Evolutionary conservation across 2,797 vertebrate species (phyloP), one percentile per base, ranked within the genome.

Genomic region (Picus viridis): DNA sequence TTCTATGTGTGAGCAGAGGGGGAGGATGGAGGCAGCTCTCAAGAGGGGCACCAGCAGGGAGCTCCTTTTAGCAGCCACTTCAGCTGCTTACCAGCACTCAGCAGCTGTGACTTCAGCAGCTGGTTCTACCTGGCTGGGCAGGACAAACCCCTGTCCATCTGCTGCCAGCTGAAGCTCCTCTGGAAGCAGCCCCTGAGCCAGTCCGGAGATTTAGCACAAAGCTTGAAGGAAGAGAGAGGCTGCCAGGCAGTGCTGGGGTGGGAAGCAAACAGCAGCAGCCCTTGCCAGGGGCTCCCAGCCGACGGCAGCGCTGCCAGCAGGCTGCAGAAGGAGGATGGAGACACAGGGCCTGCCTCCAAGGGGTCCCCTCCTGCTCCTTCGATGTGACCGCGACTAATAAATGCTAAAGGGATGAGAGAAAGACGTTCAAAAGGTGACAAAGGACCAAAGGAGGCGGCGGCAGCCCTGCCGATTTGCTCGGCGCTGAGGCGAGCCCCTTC

Each of bases 121-220:
- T 78, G 76, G 27, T 61, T 91, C 62, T 74, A 61, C 76, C 81
- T 85, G 72, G 62, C 39, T 45, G 45, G n/a, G 39, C 68, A 75
- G 68, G 30, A 75, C 36, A 58, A 58, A 1, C 27, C 27, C 34
- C 49, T 43, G 68, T 57, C 69, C 58, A 45, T 65, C 62, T 77
- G 76, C 72, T 78, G 83, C 47, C 36, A n/a, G 76, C 54, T 57
- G 68, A 70, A 74, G 47, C 69, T 51, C 58, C 68, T 86, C 76
- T 57, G 47, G 41, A 86, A 70, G 22, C 34, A 32, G 16, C 45
- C 7, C 24, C 29, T 59, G 7, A 1, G 16, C 12, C 0, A 0
- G 47, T 51, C 19, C 11, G 51, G 51, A 62, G 34, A 12, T 15
- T 18, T 4, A 62, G 41, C 39, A 24, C 4, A 56, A 9, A 23